phyloP scores from a whole-genome alignment of 92 coral and sea anemone species.

The Diadumene lineata region DNA sequence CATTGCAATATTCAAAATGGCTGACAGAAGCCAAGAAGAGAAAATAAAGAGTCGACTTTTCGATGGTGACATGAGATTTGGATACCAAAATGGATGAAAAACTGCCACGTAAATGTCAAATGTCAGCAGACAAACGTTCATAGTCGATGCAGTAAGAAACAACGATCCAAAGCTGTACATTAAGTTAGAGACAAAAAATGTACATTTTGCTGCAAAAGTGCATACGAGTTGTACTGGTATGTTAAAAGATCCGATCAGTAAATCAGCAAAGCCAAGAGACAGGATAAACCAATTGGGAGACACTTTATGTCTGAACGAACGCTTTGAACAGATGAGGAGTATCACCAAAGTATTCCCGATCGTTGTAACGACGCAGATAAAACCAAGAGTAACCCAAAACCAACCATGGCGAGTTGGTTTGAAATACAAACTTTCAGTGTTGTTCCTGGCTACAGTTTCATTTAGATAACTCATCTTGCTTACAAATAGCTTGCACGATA shows the following conservation, averaged over 20 bases:
- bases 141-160: slow-evolving; percentile 12
- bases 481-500: too few species aligned
- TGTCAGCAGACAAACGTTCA: slow-evolving; percentile 21
- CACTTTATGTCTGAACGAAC: slow-evolving; percentile 8
- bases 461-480: background rate
- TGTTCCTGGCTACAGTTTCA: background rate
- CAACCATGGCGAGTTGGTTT: slow-evolving; percentile 23
- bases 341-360: slow-evolving; percentile 21
- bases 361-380: slow-evolving; percentile 21
- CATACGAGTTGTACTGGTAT: slow-evolving; percentile 20
- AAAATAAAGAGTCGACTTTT: slow-evolving; percentile 11
- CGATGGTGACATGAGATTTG: slow-evolving; percentile 23
- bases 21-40: slow-evolving; percentile 16
- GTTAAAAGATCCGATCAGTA: slow-evolving; percentile 20
- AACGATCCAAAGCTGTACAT: slow-evolving; percentile 2
- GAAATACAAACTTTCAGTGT: background rate
- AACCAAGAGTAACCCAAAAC: slow-evolving; percentile 17
- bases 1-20: slow-evolving; percentile 19
- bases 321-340: slow-evolving; percentile 21
- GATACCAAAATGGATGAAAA: slow-evolving; percentile 31
- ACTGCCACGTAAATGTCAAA: slow-evolving; percentile 31
- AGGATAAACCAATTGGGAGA: slow-evolving; percentile 36
- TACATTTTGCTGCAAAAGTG: slow-evolving; percentile 7
- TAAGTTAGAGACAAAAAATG: background rate
- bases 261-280: slow-evolving; percentile 27